Conservation (phyloP, 37 sponge, comb jelly and placozoan genomes). For the Chondrilla cf. caribensis region DNA sequence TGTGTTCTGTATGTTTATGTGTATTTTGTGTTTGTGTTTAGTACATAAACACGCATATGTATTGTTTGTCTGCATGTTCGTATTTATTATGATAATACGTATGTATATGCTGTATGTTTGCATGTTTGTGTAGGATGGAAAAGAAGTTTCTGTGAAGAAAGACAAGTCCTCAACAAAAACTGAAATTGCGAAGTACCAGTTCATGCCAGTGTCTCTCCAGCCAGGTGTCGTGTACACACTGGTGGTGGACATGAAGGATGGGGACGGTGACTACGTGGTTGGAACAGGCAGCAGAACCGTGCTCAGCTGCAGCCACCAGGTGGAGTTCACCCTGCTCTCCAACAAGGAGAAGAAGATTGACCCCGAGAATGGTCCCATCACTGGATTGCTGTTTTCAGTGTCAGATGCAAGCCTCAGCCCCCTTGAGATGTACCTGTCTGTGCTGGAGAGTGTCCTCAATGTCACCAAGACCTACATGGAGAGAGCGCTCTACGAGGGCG, state of each 20-base stretch:
- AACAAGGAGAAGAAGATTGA: constrained; percentile 24
- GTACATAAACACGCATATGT: too few relatives aligned
- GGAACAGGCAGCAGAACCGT: constrained; percentile 50
- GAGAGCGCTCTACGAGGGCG: neutral
- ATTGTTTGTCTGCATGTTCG: too few relatives aligned
- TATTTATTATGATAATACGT: too few relatives aligned
- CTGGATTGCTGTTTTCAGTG: constrained; percentile 64
- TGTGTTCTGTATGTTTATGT: too few relatives aligned
- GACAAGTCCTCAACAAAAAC: too few relatives aligned
- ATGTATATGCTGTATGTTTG: too few relatives aligned
- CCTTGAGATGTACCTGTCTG: constrained; percentile 25
- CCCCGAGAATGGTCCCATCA: constrained; percentile 49
- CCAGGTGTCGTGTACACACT: constrained; percentile 58
- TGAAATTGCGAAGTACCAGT: neutral
- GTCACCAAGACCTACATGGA: constrained; percentile 22
- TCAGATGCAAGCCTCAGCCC: constrained; percentile 21
- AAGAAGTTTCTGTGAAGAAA: too few relatives aligned
- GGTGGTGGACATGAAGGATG: constrained; percentile 38
- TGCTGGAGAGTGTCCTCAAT: constrained; percentile 5
- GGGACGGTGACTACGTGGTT: constrained; percentile 25
- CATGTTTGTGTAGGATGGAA: too few relatives aligned
- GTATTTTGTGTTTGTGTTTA: too few relatives aligned
- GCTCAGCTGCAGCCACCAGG: constrained; percentile 44
- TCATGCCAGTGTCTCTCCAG: constrained; percentile 10
- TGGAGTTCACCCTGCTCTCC: constrained; percentile 57